Evolutionary conservation across 2,888 invertebrate species (phyloP), one percentile per base, ranked within the genome.

Genomic region (Diarsia rubi): DNA sequence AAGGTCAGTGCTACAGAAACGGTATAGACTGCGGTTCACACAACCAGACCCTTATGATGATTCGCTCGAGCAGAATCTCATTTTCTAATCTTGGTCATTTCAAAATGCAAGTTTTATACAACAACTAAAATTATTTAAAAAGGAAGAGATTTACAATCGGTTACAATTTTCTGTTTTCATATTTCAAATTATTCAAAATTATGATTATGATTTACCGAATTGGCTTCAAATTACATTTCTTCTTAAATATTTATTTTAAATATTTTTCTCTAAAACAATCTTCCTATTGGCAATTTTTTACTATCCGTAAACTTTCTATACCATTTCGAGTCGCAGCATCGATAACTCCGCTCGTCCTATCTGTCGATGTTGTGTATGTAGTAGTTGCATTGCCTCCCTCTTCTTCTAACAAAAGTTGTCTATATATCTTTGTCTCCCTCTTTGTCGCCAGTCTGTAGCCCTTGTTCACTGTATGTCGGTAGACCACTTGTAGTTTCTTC

Each of bases 1-100:
- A 72, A 97, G 97, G 97, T 97, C 97, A 97, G 97, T 97, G 45
- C 47, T 67, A 62, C 65, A 80, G 82, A 93, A 95, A 94, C 93
- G 95, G 96, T 95, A 95, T 95, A 95, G 94, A 94, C 90, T 75
- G 69, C 84, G 73, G 79, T 66, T 67, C 73, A 47, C 66, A 78
- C 64, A 45, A 64, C 12, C 67, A 27, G 5, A 31, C 37, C 37
- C 24, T 31, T 19, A 76, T 59, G 66, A 71, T 12, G 47, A 70
- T 67, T 60, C 42, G 24, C 59, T 60, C 11, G 63, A 83, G n/a
- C 60, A 19, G 69, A 69, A 49, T 71, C 64, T 59, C 45, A 57
- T 59, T 47, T 31, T 16, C 27, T 16, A 60, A 62, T 47, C 59
- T 49, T 49, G 66, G 31, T 31, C n/a, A 6, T 31, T 31, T 37